A percentile compares a stretch with the other conserved stretches of the same genome.
phyloP scores from a whole-genome alignment of 1,140 invertebrate genomes.

The Drosophila melanica region DNA sequence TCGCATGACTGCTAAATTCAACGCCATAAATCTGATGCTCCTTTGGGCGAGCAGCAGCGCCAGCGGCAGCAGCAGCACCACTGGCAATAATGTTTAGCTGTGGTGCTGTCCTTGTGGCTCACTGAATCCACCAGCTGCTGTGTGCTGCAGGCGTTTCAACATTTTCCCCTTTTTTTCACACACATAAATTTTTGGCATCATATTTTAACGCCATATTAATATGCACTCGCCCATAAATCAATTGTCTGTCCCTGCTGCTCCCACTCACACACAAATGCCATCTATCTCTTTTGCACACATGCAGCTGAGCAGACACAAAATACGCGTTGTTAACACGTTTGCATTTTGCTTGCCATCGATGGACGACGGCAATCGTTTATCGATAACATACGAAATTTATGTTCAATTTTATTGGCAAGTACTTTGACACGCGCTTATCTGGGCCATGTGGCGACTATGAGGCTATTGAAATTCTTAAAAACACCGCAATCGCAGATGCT shows the following conservation, averaged over 20 bases:
- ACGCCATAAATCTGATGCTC: conserved; percentile 68
- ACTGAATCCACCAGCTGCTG: conserved; percentile 34
- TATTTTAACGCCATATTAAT: conserved; percentile 83
- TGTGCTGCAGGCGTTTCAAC: conserved; percentile 1
- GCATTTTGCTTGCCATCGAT: conserved; percentile 63
- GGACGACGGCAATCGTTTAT: conserved; percentile 66
- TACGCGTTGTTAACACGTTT: conserved; percentile 78
- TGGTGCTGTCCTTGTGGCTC: conserved; percentile 44
- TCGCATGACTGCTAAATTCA: conserved; percentile 52
- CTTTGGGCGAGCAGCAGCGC: conserved; percentile 17
- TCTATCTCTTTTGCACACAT: not conserved
- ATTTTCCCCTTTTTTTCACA: conserved; percentile 26
- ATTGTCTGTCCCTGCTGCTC: conserved; percentile 25
- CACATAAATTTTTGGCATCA: conserved; percentile 80
- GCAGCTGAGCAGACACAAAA: conserved; percentile 46
- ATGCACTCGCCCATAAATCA: conserved; percentile 77
- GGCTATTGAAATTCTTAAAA: conserved; percentile 8
- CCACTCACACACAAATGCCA: conserved; percentile 13
- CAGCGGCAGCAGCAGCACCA: conserved; percentile 16
- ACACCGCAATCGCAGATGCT: not conserved
- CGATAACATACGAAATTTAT: conserved; percentile 72
- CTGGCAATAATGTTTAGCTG: conserved; percentile 67
- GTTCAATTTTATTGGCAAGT: conserved; percentile 19
- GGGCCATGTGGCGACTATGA: conserved; percentile 6
- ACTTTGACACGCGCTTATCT: not conserved